These are phyloP conservation scores for Branchellion lobata DNA, from an alignment of 2,888 invertebrate species.

Conservation along the genomic window DNA sequence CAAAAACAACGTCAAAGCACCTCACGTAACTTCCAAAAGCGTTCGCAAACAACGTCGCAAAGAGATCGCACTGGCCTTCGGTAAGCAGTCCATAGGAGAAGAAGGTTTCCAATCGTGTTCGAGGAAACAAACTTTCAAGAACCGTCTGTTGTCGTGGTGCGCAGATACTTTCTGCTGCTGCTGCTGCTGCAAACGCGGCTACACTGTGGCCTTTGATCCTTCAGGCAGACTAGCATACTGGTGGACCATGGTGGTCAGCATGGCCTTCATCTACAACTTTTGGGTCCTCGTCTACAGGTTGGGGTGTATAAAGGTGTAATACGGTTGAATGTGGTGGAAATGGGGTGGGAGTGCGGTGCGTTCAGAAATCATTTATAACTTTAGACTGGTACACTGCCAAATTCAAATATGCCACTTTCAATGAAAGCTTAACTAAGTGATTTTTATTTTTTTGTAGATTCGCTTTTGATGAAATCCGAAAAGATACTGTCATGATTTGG, in stretches of 20 bases:
- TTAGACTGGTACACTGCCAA: no score
- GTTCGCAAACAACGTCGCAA: slow-evolving; percentile 61
- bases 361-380: no score
- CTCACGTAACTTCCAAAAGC: slow-evolving; percentile 21
- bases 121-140: background rate
- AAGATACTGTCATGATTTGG: slow-evolving; percentile 86
- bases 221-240: slow-evolving; percentile 77
- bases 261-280: slow-evolving; percentile 62
- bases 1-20: slow-evolving; percentile 12
- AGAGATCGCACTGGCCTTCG: slow-evolving; percentile 62
- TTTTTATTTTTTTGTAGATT: slow-evolving; percentile 64
- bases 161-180: slow-evolving; percentile 29
- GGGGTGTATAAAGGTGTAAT: background rate
- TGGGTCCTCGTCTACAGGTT: slow-evolving; percentile 52
- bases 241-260: slow-evolving; percentile 62
- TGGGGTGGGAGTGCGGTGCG: no score
- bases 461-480: slow-evolving; percentile 91
- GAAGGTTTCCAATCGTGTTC: background rate
- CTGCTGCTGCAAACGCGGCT: slow-evolving; percentile 56
- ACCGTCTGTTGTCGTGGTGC: slow-evolving; percentile 21
- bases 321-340: background rate
- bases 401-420: no score
- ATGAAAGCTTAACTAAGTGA: no score
- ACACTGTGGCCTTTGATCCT: slow-evolving; percentile 93
- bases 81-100: slow-evolving; percentile 55